Evolutionary conservation across 30 jellyfish, hydroid and myxozoan genomes (phyloP).

Genomic region (Cassiopea xamachana): DNA sequence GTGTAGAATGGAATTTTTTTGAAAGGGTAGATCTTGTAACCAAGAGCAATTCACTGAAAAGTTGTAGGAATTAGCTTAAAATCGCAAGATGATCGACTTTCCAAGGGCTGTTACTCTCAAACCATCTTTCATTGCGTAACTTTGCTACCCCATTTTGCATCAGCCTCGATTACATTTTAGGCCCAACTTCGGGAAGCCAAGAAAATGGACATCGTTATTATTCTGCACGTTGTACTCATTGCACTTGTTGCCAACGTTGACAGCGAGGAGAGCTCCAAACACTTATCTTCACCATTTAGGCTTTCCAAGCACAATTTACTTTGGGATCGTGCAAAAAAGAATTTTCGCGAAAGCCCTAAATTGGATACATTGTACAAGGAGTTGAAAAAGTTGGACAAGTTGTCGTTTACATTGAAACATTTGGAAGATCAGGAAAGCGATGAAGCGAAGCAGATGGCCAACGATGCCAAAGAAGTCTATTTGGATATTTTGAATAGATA

Average conservation of each 20-base stretch:
- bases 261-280: neutral
- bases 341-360: conserved; percentile 46
- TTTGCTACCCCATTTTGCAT: too few relatives aligned
- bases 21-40: too few relatives aligned
- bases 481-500: conserved; percentile 53
- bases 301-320: conserved; percentile 42
- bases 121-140: too few relatives aligned
- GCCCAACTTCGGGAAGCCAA: too few relatives aligned
- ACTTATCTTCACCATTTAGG: conserved; percentile 41
- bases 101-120: too few relatives aligned
- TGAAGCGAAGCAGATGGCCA: conserved; percentile 30
- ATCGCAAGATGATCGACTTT: too few relatives aligned
- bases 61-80: too few relatives aligned
- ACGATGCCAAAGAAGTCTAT: conserved; percentile 29
- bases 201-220: too few relatives aligned
- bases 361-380: conserved; percentile 35
- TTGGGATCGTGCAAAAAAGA: conserved; percentile 77
- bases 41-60: too few relatives aligned
- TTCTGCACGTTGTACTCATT: neutral
- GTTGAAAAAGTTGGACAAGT: conserved; percentile 63
- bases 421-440: conserved; percentile 42
- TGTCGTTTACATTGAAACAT: conserved; percentile 57
- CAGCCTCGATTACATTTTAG: too few relatives aligned
- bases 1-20: too few relatives aligned
- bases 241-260: neutral